Percentiles rank a stretch among this genome's conserved stretches.
These are phyloP conservation scores for Mugil cephalus DNA, from an alignment of 2,113 vertebrate genomes.

Conservation along the genomic window DNA sequence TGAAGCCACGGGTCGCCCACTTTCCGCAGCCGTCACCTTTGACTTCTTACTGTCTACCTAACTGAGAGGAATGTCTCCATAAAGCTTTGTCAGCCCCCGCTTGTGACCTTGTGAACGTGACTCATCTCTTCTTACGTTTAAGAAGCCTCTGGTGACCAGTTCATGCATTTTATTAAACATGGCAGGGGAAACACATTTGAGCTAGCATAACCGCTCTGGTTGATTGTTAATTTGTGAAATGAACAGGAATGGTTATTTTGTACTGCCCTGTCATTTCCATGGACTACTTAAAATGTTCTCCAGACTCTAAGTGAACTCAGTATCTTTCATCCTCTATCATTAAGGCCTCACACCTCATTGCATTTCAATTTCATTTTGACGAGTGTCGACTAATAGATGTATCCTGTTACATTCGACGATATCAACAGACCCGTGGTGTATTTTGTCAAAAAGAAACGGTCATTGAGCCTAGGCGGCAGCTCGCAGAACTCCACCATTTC, in stretches of 20 bases:
- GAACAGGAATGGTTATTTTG: conserved; percentile 8
- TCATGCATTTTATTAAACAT: conserved; percentile 18
- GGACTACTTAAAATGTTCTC: conserved; percentile 12
- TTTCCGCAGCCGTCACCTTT: conserved; percentile 45
- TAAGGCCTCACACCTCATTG: conserved; percentile 77
- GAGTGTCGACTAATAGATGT: conserved; percentile 40
- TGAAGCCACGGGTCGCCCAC: conserved; percentile 6
- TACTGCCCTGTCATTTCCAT: not conserved
- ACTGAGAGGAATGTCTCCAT: conserved; percentile 40
- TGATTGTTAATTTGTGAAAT: not conserved
- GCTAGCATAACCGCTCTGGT: not conserved
- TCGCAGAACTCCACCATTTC: conserved; percentile 71
- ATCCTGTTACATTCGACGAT: conserved; percentile 57
- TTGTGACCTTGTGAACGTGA: conserved; percentile 8
- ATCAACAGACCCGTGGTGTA: conserved; percentile 51
- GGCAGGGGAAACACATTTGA: conserved; percentile 20
- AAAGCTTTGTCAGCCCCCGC: not conserved
- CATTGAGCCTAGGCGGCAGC: conserved; percentile 73
- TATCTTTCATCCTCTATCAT: conserved; percentile 26
- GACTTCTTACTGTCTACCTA: conserved; percentile 55
- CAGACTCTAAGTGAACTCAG: not conserved
- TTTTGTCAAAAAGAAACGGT: conserved; percentile 73
- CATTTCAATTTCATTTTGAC: conserved; percentile 72
- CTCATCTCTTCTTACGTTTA: not conserved
- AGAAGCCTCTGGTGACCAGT: not conserved